Base-by-base conservation (phyloP, 2,888 invertebrate species). In the Vesta saturnalis region DNA sequence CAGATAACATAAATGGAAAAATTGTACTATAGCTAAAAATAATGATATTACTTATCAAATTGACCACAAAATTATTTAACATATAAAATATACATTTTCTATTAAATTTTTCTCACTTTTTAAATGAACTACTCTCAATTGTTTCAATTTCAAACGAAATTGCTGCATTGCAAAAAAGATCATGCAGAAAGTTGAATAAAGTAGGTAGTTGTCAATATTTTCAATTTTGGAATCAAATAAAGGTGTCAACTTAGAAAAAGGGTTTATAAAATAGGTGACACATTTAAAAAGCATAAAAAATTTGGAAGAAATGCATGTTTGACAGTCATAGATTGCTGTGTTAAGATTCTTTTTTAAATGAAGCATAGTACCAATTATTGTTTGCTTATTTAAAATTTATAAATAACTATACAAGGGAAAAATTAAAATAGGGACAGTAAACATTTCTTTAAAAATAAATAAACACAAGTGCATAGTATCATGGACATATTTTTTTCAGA, bases 11-110 rank as follows among this genome's bases (percentile, higher is more conserved):
- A 54, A 30, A 35, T 54, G 18, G 14, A 60, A 35, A 30, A 49
- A 18, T 49, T 18, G 47, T 60, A 23, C 54, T 47, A 60, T 47
- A 21, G 22, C 23, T 54, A 64, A 39, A 56, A 49, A 66, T 18
- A 19, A 43, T 66, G 60, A 43, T 65, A 46, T 65, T 55, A 19
- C n/a, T 43, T 35, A 21, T 52, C 3, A 55, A 60, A 65, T 65
- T 65, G 67, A 67, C 67, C 62, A 67, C 4, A n/a, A n/a, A n/a
- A n/a, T n/a, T n/a, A 18, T 49, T 49, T 12, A 39, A 39, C 8
- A 8, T 6, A 39, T 39, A 39, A 39, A 23, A 23, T 3, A 5
- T 23, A 39, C 39, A 39, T 39, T n/a, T n/a, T n/a, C 8, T n/a
- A 39, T 10, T 39, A n/a, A n/a, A n/a, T n/a, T n/a, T n/a, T n/a